A percentile compares a stretch with the other conserved stretches of the same genome.
Evolutionary conservation across 1,140 invertebrate genomes (phyloP).

Genomic region (Batillaria attramentaria): DNA sequence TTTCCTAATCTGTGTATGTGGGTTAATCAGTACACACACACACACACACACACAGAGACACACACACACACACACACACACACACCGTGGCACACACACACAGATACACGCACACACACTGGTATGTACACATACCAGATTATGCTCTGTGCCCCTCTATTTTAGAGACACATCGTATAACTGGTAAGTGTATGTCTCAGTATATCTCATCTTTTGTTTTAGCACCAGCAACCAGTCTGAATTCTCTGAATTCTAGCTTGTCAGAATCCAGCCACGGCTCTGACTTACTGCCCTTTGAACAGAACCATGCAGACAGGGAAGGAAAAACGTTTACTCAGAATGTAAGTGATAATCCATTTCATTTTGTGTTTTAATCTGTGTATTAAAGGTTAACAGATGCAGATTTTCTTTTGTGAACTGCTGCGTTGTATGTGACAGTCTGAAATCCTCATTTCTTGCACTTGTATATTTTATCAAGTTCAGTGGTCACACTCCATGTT

Average conservation of each 20-base stretch:
- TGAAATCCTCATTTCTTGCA: too few species aligned
- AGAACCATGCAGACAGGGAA: conserved; percentile 50
- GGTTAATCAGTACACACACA: too few species aligned
- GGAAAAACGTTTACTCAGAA: conserved; percentile 59
- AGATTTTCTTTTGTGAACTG: too few species aligned
- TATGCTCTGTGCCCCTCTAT: background rate
- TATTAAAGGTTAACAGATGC: background rate
- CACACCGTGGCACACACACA: too few species aligned
- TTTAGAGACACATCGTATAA: background rate
- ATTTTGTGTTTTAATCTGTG: background rate
- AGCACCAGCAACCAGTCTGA: conserved; percentile 36
- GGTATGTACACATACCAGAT: too few species aligned
- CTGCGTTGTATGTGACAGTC: too few species aligned
- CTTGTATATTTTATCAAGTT: too few species aligned
- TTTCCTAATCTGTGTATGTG: conserved; percentile 27
- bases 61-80: too few species aligned
- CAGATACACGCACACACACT: too few species aligned
- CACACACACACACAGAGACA: too few species aligned
- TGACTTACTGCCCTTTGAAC: conserved; percentile 49
- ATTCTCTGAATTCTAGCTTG: conserved; percentile 43
- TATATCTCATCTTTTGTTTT: too few species aligned
- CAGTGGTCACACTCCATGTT: too few species aligned
- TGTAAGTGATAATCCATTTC: conserved; percentile 46
- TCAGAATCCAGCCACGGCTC: conserved; percentile 60
- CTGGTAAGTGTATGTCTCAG: background rate